Conservation (phyloP, 2,888 invertebrate species). For the Apotomis betuletana region DNA sequence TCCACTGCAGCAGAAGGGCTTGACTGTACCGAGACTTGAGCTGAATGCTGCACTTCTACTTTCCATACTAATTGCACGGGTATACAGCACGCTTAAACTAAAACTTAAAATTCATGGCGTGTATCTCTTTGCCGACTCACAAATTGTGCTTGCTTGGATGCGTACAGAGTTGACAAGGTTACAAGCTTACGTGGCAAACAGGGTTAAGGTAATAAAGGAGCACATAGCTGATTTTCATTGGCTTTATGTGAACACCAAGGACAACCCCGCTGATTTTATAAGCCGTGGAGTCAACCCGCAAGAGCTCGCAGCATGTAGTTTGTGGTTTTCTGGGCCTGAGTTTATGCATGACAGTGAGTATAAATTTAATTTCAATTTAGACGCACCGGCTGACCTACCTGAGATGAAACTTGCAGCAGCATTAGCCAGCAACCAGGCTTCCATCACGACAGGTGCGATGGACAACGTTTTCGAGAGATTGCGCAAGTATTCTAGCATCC, state of each 20-base stretch:
- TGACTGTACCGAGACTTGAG: slow-evolving; percentile 38
- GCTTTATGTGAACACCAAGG: slow-evolving; percentile 32
- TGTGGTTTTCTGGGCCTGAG: slow-evolving; percentile 36
- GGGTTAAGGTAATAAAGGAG: slow-evolving; percentile 35
- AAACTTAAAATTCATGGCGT: slow-evolving; percentile 22
- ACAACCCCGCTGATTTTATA: slow-evolving; percentile 43
- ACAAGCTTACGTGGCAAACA: slow-evolving; percentile 36
- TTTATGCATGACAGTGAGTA: slow-evolving; percentile 26
- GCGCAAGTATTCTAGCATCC: slow-evolving; percentile 41
- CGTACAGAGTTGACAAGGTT: slow-evolving; percentile 23
- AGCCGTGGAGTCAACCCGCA: slow-evolving; percentile 39
- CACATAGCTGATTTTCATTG: slow-evolving; percentile 32
- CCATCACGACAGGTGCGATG: not conserved
- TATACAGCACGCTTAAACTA: not conserved
- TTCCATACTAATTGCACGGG: slow-evolving; percentile 16
- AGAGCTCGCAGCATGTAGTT: not conserved
- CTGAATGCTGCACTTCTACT: slow-evolving; percentile 33
- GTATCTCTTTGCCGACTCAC: slow-evolving; percentile 37
- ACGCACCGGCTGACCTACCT: slow-evolving; percentile 6
- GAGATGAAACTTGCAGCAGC: slow-evolving; percentile 9
- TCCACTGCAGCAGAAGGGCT: slow-evolving; percentile 1
- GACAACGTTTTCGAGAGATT: slow-evolving; percentile 15
- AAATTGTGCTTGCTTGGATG: slow-evolving; percentile 41
- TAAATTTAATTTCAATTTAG: not conserved
- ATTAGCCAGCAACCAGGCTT: not conserved